Base-by-base conservation (phyloP, 2,888 invertebrate species). In the Diarsia brunnea region DNA sequence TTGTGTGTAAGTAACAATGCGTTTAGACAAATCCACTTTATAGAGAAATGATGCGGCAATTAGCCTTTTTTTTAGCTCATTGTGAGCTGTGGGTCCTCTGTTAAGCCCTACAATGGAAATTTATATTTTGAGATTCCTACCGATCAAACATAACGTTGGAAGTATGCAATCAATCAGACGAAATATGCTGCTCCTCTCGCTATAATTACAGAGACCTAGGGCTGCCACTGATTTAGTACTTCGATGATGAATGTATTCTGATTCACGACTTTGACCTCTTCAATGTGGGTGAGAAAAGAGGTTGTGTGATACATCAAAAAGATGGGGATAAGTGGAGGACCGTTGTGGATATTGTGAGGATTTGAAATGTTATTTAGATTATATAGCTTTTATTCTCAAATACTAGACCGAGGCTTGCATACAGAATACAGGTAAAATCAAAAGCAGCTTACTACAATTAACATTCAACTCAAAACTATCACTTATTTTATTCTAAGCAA, bases 91-190 rank as follows among this genome's bases (percentile, higher is more conserved):
- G n/a, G 5, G 7, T 14, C 21, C 3, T 38, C 7, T 14, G 31
- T 11, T 27, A 53, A 31, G n/a, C 27, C n/a, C n/a, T 47, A 49
- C 21, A 47, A 19, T 53, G 38, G 4, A 38, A 27, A 64, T 55
- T 65, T 65, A 38, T 51, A 43, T 45, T 69, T 51, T 24, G 64
- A 31, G 58, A 60, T 60, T 38, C 38, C 38, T 38, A 58, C 14
- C 27, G 38, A 64, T 67, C 69, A 68, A 70, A 73, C 78, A 69
- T 78, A 73, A 70, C 70, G 45, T 38, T 60, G 64, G 58, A 66
- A 66, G 66, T 51, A 55, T 79, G 81, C 67, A 81, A 82, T 81
- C 73, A 82, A 73, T 78, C 82, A 73, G 78, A 65, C 70, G 63
- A 73, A 81, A 68, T 69, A 75, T 60, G 24, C 76, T 51, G 67